phyloP scores from a whole-genome alignment of 2,113 vertebrate species.

The Regulus satrapa region DNA sequence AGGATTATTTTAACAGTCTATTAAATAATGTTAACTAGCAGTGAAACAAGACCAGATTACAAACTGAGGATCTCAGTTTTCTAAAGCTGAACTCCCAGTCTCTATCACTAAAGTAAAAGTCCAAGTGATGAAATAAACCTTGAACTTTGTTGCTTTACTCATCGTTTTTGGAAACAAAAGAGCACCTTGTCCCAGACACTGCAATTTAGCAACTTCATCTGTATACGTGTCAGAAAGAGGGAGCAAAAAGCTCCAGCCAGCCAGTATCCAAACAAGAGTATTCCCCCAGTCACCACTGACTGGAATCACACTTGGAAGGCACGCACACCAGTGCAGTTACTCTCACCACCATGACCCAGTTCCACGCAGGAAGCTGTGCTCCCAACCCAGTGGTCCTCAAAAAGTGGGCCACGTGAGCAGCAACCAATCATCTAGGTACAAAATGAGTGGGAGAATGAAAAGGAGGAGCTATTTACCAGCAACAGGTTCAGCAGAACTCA shows the following conservation, averaged over 20 bases:
- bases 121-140: constrained; percentile 37
- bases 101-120: constrained; percentile 6
- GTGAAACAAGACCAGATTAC: background rate
- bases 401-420: background rate
- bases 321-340: background rate
- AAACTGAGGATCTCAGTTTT: background rate
- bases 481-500: background rate
- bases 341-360: background rate
- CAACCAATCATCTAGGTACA: background rate
- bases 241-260: background rate
- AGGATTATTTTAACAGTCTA: background rate
- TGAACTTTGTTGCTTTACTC: constrained; percentile 30
- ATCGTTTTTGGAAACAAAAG: background rate
- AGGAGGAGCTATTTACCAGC: background rate
- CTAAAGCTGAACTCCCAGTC: background rate
- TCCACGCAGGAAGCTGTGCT: background rate
- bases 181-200: background rate
- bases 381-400: background rate
- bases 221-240: background rate
- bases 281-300: background rate
- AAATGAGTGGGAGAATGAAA: background rate
- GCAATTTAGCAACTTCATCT: background rate
- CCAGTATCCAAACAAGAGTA: background rate
- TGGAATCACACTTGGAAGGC: background rate
- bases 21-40: background rate